Conservation (phyloP, 2,797 vertebrate species). For the Coregonus suidteri region DNA sequence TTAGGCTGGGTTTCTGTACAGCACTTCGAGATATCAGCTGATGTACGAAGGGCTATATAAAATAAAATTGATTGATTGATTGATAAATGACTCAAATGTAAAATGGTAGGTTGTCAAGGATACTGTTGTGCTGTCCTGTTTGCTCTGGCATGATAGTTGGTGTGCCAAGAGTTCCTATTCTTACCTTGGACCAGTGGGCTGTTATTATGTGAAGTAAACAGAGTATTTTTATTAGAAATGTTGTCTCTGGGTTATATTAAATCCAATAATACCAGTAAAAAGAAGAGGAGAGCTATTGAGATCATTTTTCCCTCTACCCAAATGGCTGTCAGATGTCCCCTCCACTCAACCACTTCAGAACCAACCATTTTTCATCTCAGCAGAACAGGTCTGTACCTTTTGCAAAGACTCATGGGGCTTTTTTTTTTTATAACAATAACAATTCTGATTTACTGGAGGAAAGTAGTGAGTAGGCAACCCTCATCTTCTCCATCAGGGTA, state of each 20-base stretch:
- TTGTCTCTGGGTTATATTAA: neutral
- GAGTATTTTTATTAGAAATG: neutral
- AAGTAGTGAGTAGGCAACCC: neutral
- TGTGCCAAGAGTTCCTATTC: neutral
- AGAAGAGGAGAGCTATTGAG: neutral
- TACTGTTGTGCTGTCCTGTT: neutral
- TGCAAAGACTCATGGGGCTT: neutral
- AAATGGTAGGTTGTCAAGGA: conserved; percentile 9
- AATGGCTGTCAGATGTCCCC: neutral
- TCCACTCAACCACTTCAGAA: neutral
- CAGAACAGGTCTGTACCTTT: neutral
- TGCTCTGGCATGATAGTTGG: neutral
- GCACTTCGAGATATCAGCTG: too few relatives aligned
- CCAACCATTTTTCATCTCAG: neutral
- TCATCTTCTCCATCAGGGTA: neutral
- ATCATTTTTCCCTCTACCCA: neutral
- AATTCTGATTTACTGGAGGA: neutral
- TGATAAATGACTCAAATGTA: too few relatives aligned
- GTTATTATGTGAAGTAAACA: neutral
- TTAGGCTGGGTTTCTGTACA: too few relatives aligned
- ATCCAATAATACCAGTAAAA: neutral
- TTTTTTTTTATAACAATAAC: neutral
- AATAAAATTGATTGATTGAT: too few relatives aligned
- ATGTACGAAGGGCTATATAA: too few relatives aligned
- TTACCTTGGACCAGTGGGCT: neutral